Percentiles rank a stretch among this genome's conserved stretches.
Conservation (phyloP, 2,113 vertebrate genomes). For the Phainopepla nitens region DNA sequence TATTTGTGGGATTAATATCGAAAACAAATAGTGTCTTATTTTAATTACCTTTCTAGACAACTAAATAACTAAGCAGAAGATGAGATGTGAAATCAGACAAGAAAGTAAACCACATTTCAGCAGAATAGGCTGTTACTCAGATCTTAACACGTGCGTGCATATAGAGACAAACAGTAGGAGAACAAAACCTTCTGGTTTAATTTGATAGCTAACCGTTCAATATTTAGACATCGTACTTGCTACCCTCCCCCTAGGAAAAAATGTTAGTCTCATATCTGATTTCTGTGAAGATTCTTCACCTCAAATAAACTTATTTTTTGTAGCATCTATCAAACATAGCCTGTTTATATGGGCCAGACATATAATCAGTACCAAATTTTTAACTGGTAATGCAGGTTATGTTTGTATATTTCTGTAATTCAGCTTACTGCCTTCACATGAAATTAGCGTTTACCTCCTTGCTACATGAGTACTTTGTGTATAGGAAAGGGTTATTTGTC, state of each 20-base stretch:
- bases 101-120: neutral
- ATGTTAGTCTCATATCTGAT: neutral
- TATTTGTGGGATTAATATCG: neutral
- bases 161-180: neutral
- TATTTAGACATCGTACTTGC: neutral
- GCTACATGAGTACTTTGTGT: neutral
- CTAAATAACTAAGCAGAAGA: neutral
- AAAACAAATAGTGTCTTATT: neutral
- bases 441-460: neutral
- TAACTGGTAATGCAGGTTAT: neutral
- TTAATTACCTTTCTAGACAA: neutral
- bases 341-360: neutral
- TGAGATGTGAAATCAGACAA: neutral
- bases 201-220: neutral
- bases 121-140: neutral
- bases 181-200: neutral
- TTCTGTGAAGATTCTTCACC: neutral
- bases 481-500: neutral
- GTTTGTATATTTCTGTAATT: neutral
- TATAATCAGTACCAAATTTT: neutral
- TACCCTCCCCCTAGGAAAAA: neutral
- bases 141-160: neutral
- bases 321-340: neutral
- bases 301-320: neutral
- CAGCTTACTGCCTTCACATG: neutral